Conservation (phyloP, 2,113 vertebrate genomes). For the Cricetomys ansorgei region DNA sequence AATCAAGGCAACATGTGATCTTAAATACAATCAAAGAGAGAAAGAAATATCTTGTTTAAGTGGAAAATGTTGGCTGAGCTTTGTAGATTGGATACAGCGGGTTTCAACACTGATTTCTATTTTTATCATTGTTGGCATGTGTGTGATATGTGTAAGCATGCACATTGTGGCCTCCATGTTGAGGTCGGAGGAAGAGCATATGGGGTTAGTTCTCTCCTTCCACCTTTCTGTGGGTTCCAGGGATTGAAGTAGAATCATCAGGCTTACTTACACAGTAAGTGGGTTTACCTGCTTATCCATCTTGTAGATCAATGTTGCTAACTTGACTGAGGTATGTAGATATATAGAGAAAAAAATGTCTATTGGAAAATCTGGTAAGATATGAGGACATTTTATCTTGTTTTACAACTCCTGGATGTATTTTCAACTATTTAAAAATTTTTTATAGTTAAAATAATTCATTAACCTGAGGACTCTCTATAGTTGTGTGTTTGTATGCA, state of each 20-base stretch:
- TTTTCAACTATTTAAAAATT: background rate
- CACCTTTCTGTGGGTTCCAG: background rate
- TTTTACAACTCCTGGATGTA: background rate
- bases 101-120: background rate
- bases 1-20: background rate
- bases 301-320: background rate
- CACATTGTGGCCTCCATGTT: background rate
- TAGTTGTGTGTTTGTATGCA: background rate
- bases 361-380: background rate
- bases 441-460: slow-evolving; percentile 27
- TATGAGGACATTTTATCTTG: background rate
- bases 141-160: background rate
- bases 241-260: background rate
- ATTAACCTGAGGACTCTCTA: slow-evolving; percentile 2
- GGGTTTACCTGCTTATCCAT: background rate
- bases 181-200: background rate
- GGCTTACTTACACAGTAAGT: background rate
- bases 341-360: background rate
- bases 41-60: background rate
- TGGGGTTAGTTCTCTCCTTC: background rate
- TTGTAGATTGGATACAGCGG: background rate
- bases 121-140: background rate
- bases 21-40: background rate
- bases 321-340: background rate
- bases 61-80: background rate